Conservation (phyloP, 2,797 vertebrate genomes). For the Molossus alvarezi region DNA sequence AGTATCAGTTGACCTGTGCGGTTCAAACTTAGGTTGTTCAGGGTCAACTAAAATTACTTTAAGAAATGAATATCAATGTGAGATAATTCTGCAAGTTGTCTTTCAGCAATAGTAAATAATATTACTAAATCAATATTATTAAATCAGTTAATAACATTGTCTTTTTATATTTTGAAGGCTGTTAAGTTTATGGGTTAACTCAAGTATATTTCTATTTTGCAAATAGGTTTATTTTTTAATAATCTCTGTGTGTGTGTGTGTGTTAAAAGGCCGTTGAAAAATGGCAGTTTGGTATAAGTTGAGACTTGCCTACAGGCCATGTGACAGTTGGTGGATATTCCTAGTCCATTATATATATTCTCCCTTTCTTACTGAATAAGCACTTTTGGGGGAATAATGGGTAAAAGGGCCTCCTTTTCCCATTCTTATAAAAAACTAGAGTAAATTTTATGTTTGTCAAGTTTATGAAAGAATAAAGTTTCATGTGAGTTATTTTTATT, state of each 20-base stretch:
- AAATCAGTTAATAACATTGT: background rate
- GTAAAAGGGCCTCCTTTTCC: background rate
- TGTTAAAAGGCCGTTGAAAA: background rate
- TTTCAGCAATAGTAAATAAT: background rate
- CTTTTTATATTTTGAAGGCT: constrained; percentile 30
- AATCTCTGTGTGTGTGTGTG: background rate
- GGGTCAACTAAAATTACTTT: background rate
- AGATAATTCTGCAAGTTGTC: background rate
- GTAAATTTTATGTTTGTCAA: background rate
- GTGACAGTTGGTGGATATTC: background rate
- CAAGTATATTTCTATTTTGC: background rate
- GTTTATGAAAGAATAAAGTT: background rate
- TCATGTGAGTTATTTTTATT: background rate
- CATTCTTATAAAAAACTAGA: background rate
- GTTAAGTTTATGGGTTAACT: background rate
- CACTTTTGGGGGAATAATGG: background rate
- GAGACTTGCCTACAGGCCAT: background rate
- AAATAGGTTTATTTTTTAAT: background rate
- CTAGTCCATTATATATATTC: background rate
- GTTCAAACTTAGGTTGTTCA: background rate
- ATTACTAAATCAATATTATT: background rate
- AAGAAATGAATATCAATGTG: background rate
- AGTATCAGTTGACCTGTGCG: background rate
- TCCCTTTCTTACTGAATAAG: constrained; percentile 23
- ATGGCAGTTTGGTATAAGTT: background rate